phyloP scores from a whole-genome alignment of 2,888 invertebrate species.

The Sinodicranocentrus sp. region DNA sequence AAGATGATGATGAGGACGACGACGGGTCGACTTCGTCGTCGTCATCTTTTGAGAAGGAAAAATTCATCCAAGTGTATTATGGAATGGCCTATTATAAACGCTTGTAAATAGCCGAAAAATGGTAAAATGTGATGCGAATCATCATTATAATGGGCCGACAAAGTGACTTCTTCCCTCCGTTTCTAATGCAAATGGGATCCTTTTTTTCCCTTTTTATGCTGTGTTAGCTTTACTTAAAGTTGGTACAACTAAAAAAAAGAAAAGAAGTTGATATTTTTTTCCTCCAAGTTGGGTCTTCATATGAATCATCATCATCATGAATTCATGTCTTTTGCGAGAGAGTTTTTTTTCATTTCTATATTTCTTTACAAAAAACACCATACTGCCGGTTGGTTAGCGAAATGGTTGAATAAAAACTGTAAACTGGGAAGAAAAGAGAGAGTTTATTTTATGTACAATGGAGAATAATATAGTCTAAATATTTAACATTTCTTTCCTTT shows the following conservation, averaged over 20 bases:
- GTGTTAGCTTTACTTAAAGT: conserved; percentile 61
- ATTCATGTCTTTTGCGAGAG: conserved; percentile 50
- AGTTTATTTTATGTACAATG: conserved; percentile 26
- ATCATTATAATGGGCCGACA: conserved; percentile 65
- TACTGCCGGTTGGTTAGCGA: neutral
- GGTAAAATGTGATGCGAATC: conserved; percentile 65
- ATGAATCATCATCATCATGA: conserved; percentile 65
- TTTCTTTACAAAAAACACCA: neutral
- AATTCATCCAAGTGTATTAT: conserved; percentile 61
- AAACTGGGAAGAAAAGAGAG: neutral
- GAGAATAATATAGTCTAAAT: conserved; percentile 28
- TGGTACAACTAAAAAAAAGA: conserved; percentile 38
- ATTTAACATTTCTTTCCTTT: neutral
- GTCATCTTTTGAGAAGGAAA: conserved; percentile 30
- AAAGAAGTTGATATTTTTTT: conserved; percentile 45
- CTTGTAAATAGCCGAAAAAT: conserved; percentile 63
- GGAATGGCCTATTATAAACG: conserved; percentile 62
- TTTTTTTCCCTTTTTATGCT: conserved; percentile 46
- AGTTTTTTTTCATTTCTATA: conserved; percentile 17
- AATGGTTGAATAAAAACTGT: conserved; percentile 23
- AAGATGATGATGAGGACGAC: conserved; percentile 37
- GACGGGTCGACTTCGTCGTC: conserved; percentile 45
- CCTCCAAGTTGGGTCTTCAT: neutral
- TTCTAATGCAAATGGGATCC: conserved; percentile 70
- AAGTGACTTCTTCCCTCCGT: conserved; percentile 66